These are phyloP conservation scores for Saccopteryx bilineata DNA, from an alignment of 2,113 vertebrate species.

Conservation along the genomic window DNA sequence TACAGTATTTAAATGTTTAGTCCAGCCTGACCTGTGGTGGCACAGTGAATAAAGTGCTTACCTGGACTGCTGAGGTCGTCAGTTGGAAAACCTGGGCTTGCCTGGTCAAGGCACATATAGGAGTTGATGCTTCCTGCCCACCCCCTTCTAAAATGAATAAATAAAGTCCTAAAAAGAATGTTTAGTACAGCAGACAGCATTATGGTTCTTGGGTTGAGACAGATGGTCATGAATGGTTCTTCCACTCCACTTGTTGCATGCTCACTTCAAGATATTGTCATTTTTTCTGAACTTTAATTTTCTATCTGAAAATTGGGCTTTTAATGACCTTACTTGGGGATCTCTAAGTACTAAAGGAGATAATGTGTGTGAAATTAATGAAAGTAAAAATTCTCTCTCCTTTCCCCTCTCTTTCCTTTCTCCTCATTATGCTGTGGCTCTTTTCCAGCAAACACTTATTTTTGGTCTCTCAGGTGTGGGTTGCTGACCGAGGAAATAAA, in stretches of 20 bases:
- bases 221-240: fast-evolving
- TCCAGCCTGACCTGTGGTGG: too few species aligned
- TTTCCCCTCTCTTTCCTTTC: neutral
- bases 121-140: too few species aligned
- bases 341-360: neutral
- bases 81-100: too few species aligned
- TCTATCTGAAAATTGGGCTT: neutral
- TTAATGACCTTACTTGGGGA: neutral
- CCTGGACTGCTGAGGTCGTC: too few species aligned
- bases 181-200: neutral
- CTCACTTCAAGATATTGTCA: neutral
- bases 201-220: neutral
- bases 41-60: too few species aligned
- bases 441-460: neutral
- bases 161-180: too few species aligned
- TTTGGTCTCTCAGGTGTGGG: slow-evolving; percentile 92
- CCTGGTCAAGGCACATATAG: too few species aligned
- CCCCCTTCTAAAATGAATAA: too few species aligned
- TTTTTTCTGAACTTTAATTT: neutral
- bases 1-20: too few species aligned
- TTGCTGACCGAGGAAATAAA: slow-evolving; percentile 96
- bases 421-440: neutral
- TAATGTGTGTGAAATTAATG: neutral
- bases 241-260: neutral
- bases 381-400: neutral